Base-by-base conservation (phyloP, 2,888 invertebrate species). In the Troides oblongomaculatus region DNA sequence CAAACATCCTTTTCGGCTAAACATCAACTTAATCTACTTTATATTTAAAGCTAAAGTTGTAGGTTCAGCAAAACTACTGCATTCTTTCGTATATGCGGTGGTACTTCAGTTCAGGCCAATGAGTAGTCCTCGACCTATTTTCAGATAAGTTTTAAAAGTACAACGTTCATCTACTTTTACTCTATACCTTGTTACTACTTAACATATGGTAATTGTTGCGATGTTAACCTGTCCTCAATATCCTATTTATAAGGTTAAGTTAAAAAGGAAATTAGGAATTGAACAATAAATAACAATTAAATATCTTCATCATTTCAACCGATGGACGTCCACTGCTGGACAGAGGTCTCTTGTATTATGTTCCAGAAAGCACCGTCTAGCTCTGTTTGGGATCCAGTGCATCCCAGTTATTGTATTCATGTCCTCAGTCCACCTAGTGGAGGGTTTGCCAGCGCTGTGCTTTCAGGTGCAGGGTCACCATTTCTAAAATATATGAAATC, bases 51-150 rank as follows among this genome's bases (percentile, higher is more conserved):
- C 8, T 23, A 57, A 57, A 57, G 57, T 8, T 8, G 21, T 21
- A 21, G 7, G 5, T 8, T 57, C 57, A 57, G 57, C 57, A 57
- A 57, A 62, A 46, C 50, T 14, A 59, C 59, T 39, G 59, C 60
- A 21, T 50, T 60, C 46, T 66, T 50, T 60, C 30, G 18, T 50
- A 60, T 50, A 50, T n/a, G 50, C 50, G 25, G 50, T 30, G 50
- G 30, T 14, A 60, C 66, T 60, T 60, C 60, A 66, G 25, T 17
- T 50, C 12, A 30, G 60, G 60, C 10, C 50, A n/a, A 18, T n/a
- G 66, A 66, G 25, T 4, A 25, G 61, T 53, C 18, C 61, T 66
- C 53, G 66, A 66, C 66, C 66, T 53, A 61, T 53, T 66, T 66
- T 53, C 39, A 21, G 53, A 61, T 56, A n/a, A 36, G 53, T 53